phyloP scores from a whole-genome alignment of 1,140 invertebrate genomes.

The Caenorhabditis latens region DNA sequence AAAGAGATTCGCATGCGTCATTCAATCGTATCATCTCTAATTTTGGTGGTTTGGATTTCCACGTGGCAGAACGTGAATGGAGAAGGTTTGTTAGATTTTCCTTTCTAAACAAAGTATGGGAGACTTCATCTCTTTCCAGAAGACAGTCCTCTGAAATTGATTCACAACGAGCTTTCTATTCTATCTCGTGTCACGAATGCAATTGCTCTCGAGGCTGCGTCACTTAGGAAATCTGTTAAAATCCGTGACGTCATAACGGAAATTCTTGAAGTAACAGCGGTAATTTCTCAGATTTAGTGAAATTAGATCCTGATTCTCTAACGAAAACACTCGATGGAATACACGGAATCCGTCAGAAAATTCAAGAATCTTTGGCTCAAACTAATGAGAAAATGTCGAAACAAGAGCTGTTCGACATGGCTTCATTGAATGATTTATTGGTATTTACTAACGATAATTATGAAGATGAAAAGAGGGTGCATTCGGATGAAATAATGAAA shows the following conservation, averaged over 20 bases:
- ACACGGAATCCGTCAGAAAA: not conserved
- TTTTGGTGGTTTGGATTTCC: not conserved
- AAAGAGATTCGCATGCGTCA: constrained; percentile 27
- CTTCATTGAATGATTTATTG: no score
- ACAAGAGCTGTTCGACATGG: not conserved
- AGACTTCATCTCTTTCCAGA: not conserved
- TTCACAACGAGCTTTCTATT: not conserved
- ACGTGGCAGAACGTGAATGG: not conserved
- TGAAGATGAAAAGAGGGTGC: no score
- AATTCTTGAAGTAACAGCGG: constrained; percentile 1
- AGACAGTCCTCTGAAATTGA: not conserved
- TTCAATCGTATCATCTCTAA: no score
- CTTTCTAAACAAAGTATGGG: not conserved
- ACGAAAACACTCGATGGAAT: not conserved
- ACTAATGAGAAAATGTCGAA: not conserved
- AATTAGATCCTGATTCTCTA: not conserved
- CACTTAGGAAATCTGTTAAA: not conserved
- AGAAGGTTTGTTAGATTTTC: not conserved
- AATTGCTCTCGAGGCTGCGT: not conserved
- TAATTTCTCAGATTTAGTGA: not conserved
- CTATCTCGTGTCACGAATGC: constrained; percentile 42
- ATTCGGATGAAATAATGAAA: no score
- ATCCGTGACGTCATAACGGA: constrained; percentile 12
- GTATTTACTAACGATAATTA: no score
- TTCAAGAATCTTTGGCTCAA: not conserved